Base-by-base conservation (phyloP, 2,113 vertebrate genomes). In the Caranx melampygus region DNA sequence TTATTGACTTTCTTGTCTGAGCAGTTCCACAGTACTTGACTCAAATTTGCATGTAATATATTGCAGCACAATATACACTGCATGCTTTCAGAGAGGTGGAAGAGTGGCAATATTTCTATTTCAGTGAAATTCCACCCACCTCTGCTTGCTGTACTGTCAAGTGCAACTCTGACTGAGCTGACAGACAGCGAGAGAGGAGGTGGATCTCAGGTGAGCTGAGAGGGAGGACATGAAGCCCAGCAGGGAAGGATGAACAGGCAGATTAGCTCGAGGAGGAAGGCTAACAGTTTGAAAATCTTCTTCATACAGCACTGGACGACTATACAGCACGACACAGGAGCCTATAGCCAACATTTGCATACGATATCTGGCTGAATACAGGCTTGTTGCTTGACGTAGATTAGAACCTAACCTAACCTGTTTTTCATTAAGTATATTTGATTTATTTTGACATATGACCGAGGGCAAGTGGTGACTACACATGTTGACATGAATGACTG, bases 191-290 rank as follows among this genome's bases (percentile, higher is more conserved):
- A 34, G 64, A 67, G 31, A 61, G 34, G 45, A 61, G 35, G 75
- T 34, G 62, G 79, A 79, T 82, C 78, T 87, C 71, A 87, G 85
- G 87, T 86, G 81, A 87, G 85, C 57, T 80, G 51, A 88, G 87
- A 68, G 81, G 72, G 47, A 88, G 78, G 78, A 83, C 80, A 81
- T 90, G 85, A 86, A 88, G 89, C 75, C 59, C 90, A 89, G 86
- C 75, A 87, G 89, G 87, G 65, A 78, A 64, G 88, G 85, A 91
- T 89, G 82, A 89, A 78, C 49, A 9, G 64, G 54, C 71, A 80
- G 88, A 92, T 93, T 89, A 92, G 40, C 75, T 83, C 58, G 57
- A 89, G 70, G 75, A 88, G 85, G 78, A 81, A 64, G 71, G 84
- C 84, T 86, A 78, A 84, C 82, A 86, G 75, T 59, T 26, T 82